phyloP scores from a whole-genome alignment of 1,140 invertebrate genomes.

The Rhynchophorus ferrugineus region DNA sequence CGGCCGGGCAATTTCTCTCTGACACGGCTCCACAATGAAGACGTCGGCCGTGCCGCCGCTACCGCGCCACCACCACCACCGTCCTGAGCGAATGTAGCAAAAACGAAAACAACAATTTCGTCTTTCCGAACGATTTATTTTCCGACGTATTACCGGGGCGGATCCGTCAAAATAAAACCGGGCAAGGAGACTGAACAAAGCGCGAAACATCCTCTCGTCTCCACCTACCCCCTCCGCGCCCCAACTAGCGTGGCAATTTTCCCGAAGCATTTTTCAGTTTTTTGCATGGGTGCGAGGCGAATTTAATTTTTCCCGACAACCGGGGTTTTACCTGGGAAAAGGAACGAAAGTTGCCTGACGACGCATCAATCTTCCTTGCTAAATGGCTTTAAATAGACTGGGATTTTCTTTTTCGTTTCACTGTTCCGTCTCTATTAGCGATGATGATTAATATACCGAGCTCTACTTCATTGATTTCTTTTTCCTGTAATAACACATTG shows the following conservation, averaged over 20 bases:
- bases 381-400: background rate
- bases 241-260: background rate
- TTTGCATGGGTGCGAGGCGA: background rate
- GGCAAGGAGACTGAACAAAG: background rate
- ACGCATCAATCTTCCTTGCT: background rate
- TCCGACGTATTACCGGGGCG: background rate
- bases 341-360: background rate
- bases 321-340: background rate
- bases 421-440: background rate
- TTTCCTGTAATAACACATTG: too few species aligned
- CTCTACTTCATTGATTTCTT: background rate
- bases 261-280: background rate
- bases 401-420: background rate
- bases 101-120: background rate
- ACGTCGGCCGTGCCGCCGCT: too few species aligned
- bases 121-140: background rate
- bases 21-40: too few species aligned
- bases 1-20: too few species aligned
- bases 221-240: background rate
- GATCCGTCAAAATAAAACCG: background rate
- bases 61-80: too few species aligned
- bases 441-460: background rate
- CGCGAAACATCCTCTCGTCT: too few species aligned
- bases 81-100: background rate
- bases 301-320: background rate